Conservation (phyloP, 2,797 vertebrate species). For the Sebastes itinus region DNA sequence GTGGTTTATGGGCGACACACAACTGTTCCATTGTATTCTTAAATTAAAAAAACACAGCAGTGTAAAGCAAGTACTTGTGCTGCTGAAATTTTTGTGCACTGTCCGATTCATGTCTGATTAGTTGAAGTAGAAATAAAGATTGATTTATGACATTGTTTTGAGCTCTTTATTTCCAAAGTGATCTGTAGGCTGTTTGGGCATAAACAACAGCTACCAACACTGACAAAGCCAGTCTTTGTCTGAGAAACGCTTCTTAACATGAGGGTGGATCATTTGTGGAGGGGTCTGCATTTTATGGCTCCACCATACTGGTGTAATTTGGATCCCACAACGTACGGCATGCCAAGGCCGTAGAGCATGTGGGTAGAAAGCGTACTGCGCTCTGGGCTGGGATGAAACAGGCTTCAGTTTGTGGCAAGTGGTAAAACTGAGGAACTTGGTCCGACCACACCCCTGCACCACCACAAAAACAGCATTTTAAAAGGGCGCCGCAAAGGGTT, state of each 20-base stretch:
- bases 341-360: slow-evolving; percentile 64
- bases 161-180: slow-evolving; percentile 21
- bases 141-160: slow-evolving; percentile 19
- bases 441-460: slow-evolving; percentile 66
- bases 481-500: slow-evolving; percentile 35
- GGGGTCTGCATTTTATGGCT: slow-evolving; percentile 49
- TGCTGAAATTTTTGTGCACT: neutral
- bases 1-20: slow-evolving; percentile 14
- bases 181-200: slow-evolving; percentile 16
- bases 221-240: slow-evolving; percentile 70
- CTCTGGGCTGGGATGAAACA: slow-evolving; percentile 60
- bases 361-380: slow-evolving; percentile 59
- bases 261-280: slow-evolving; percentile 61
- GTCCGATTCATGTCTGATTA: neutral
- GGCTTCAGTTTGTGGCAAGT: slow-evolving; percentile 70
- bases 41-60: slow-evolving; percentile 17
- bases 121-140: slow-evolving; percentile 12
- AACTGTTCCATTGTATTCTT: neutral
- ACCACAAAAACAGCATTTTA: slow-evolving; percentile 60
- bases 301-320: slow-evolving; percentile 59
- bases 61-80: neutral
- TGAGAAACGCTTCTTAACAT: slow-evolving; percentile 40
- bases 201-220: slow-evolving; percentile 2
- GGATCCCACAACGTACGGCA: slow-evolving; percentile 61
- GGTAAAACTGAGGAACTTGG: slow-evolving; percentile 64